Percentiles rank a stretch among this genome's conserved stretches.
Evolutionary conservation across 1,140 invertebrate genomes (phyloP).

Genomic region (Conus betulinus): DNA sequence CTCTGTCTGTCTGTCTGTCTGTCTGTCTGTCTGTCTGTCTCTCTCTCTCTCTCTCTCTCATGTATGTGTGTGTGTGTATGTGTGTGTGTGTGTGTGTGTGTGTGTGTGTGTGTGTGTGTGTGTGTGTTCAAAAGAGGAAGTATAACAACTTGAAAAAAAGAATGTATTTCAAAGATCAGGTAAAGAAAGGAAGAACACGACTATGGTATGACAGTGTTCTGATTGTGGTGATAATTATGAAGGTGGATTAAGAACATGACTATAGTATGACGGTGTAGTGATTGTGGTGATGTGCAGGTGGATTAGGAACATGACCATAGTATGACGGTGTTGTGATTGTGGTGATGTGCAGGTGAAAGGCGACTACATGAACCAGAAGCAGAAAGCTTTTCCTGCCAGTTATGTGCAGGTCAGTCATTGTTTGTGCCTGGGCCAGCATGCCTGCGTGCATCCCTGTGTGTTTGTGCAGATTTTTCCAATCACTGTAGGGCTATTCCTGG

Average conservation of each 20-base stretch:
- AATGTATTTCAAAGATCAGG: not conserved
- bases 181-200: not conserved
- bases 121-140: too few relatives aligned
- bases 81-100: conserved; percentile 13
- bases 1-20: not conserved
- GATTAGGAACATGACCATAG: too few relatives aligned
- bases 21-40: not conserved
- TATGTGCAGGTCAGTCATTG: conserved; percentile 82
- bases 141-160: too few relatives aligned
- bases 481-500: too few relatives aligned
- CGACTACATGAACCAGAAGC: conserved; percentile 92
- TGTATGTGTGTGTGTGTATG: not conserved
- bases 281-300: too few relatives aligned
- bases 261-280: too few relatives aligned
- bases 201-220: not conserved
- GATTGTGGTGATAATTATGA: not conserved
- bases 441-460: too few relatives aligned
- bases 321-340: too few relatives aligned
- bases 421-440: not conserved
- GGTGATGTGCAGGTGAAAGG: conserved; percentile 77
- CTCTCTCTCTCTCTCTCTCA: too few relatives aligned
- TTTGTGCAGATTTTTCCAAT: too few relatives aligned
- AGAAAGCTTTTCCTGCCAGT: conserved; percentile 94
- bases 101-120: not conserved
- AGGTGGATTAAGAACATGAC: too few relatives aligned